Evolutionary conservation across 2,113 vertebrate species (phyloP).

Genomic region (Passer domesticus): DNA sequence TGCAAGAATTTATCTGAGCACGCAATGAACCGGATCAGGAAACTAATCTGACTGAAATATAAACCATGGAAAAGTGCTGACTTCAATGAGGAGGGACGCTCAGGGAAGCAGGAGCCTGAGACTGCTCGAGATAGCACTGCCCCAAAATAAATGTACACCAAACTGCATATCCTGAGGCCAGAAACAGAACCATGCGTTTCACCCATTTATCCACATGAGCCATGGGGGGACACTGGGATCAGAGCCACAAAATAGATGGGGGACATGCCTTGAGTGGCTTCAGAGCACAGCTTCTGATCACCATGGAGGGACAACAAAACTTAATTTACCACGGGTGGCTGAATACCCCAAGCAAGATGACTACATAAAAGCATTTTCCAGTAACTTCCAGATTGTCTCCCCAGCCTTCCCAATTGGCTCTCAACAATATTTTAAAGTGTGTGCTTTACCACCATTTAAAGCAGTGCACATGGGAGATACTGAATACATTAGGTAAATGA

Average conservation of each 20-base stretch:
- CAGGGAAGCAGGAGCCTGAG: slow-evolving; percentile 16
- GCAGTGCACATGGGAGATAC: neutral
- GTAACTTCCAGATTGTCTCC: neutral
- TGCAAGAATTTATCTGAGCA: slow-evolving; percentile 29
- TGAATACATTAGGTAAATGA: slow-evolving; percentile 31
- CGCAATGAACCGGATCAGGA: slow-evolving; percentile 42
- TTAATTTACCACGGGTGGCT: neutral
- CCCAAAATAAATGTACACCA: neutral
- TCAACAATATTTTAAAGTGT: neutral
- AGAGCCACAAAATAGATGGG: neutral
- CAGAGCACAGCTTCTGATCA: neutral
- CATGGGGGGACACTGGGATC: neutral
- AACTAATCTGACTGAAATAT: slow-evolving; percentile 32
- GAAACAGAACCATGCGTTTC: neutral
- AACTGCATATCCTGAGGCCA: neutral
- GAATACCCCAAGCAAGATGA: neutral
- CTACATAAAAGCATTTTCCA: neutral
- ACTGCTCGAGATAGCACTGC: neutral
- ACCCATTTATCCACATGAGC: neutral
- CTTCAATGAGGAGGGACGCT: neutral
- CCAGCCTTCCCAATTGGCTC: neutral
- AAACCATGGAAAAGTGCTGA: slow-evolving; percentile 48
- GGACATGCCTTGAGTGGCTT: neutral
- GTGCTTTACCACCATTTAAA: slow-evolving; percentile 17
- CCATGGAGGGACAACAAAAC: neutral